Conservation (phyloP, 2,797 vertebrate genomes). For the Fistularia commersonii region DNA sequence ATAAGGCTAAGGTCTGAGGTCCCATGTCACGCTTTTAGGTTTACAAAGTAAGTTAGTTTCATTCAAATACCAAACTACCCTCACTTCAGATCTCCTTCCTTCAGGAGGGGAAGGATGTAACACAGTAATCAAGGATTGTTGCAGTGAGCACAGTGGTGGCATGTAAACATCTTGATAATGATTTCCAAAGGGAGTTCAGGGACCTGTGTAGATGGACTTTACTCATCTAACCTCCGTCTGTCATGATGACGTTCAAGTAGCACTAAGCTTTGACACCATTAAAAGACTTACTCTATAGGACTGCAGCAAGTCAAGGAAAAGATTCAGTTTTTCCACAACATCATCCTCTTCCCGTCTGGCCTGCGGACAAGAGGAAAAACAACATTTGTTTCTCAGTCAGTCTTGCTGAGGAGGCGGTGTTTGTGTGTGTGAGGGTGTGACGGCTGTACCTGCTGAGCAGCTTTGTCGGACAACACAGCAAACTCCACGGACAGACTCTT, state of each 20-base stretch:
- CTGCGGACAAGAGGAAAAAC: constrained; percentile 66
- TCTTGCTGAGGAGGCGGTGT: constrained; percentile 4
- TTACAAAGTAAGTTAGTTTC: too few species aligned
- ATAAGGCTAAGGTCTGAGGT: too few species aligned
- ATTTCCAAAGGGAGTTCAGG: too few species aligned
- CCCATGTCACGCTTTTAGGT: too few species aligned
- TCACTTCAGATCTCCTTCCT: too few species aligned
- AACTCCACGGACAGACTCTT: constrained; percentile 94
- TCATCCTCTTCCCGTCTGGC: constrained; percentile 93
- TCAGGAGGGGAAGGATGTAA: too few species aligned
- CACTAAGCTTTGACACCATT: neutral
- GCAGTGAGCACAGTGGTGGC: too few species aligned
- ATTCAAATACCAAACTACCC: too few species aligned
- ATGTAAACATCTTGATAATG: too few species aligned
- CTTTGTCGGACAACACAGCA: constrained; percentile 89
- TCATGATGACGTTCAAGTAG: neutral
- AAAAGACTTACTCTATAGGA: constrained; percentile 88
- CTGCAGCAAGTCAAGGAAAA: constrained; percentile 95
- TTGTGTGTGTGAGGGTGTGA: constrained; percentile 11
- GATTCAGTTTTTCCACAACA: constrained; percentile 94
- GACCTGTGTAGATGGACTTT: too few species aligned
- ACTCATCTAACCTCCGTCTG: neutral
- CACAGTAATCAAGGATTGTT: too few species aligned
- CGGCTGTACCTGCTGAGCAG: constrained; percentile 86
- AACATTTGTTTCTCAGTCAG: constrained; percentile 18